Evolutionary conservation across 2,888 invertebrate species (phyloP).

Genomic region (Anthophora plumipes): DNA sequence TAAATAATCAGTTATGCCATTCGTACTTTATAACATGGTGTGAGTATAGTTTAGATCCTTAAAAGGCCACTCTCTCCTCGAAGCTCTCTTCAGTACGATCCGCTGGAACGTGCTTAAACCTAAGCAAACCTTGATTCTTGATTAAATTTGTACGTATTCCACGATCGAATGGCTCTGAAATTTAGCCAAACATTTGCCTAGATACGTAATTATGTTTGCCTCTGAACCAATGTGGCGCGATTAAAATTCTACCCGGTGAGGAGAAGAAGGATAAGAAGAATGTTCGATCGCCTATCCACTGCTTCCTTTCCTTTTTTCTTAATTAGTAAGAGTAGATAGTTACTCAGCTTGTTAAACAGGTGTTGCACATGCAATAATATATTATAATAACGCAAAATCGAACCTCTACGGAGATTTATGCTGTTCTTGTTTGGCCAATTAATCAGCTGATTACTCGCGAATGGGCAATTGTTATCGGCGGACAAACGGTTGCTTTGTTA

Average conservation of each 20-base stretch:
- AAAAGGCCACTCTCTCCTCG: conserved; percentile 27
- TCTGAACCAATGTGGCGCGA: not conserved
- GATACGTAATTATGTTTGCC: conserved; percentile 46
- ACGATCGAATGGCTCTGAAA: not conserved
- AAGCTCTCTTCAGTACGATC: conserved; percentile 24
- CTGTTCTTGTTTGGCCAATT: conserved; percentile 11
- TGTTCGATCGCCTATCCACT: too few relatives aligned
- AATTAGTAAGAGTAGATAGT: not conserved
- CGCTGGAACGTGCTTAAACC: conserved; percentile 45
- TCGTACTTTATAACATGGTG: conserved; percentile 28
- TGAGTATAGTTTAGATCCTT: conserved; percentile 33
- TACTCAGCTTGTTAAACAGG: not conserved
- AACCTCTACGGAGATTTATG: conserved; percentile 15
- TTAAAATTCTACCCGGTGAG: conserved; percentile 18
- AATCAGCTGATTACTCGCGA: conserved; percentile 18
- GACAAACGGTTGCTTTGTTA: conserved; percentile 11
- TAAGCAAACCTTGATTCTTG: conserved; percentile 57
- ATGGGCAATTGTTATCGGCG: conserved; percentile 8
- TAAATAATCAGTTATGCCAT: conserved; percentile 38
- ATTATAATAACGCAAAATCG: conserved; percentile 8
- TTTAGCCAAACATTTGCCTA: conserved; percentile 41
- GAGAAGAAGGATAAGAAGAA: not conserved
- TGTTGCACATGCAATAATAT: not conserved
- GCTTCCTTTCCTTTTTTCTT: too few relatives aligned
- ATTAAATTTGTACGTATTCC: conserved; percentile 54